Conservation (phyloP, 2,888 invertebrate genomes). For the Dorcus hopei region DNA sequence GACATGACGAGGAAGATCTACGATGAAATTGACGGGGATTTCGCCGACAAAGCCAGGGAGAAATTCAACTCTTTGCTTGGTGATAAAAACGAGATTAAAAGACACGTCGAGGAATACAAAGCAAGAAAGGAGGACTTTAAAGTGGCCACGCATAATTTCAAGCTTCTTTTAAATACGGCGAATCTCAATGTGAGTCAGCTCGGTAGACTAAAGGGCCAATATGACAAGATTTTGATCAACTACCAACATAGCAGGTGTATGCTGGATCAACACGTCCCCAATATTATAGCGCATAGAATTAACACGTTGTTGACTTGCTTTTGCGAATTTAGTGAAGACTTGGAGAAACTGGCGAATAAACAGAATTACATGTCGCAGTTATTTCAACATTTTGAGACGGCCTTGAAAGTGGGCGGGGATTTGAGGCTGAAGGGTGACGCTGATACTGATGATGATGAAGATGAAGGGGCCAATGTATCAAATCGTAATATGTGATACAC, state of each 20-base stretch:
- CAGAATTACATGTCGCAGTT: too few relatives aligned
- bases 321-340: slow-evolving; percentile 1
- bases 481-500: too few relatives aligned
- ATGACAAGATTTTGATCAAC: slow-evolving; percentile 34
- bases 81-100: slow-evolving; percentile 7
- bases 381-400: too few relatives aligned
- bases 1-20: slow-evolving; percentile 18
- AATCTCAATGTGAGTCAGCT: slow-evolving; percentile 34
- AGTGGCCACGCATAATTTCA: too few relatives aligned
- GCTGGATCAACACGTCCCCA: slow-evolving; percentile 36
- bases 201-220: slow-evolving; percentile 39
- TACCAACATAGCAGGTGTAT: slow-evolving; percentile 25
- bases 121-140: too few relatives aligned
- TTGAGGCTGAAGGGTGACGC: too few relatives aligned
- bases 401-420: too few relatives aligned
- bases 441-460: too few relatives aligned
- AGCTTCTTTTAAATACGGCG: too few relatives aligned
- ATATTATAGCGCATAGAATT: slow-evolving; percentile 28
- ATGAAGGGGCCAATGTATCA: too few relatives aligned
- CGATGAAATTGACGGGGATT: slow-evolving; percentile 4
- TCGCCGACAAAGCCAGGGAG: slow-evolving; percentile 7
- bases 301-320: slow-evolving; percentile 25
- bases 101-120: slow-evolving; percentile 22
- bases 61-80: slow-evolving; percentile 9
- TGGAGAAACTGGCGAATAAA: too few relatives aligned